Percentiles rank a stretch among this genome's conserved stretches.
These are phyloP conservation scores for Lacerta agilis DNA, from an alignment of 2,797 vertebrate genomes.

Conservation along the genomic window DNA sequence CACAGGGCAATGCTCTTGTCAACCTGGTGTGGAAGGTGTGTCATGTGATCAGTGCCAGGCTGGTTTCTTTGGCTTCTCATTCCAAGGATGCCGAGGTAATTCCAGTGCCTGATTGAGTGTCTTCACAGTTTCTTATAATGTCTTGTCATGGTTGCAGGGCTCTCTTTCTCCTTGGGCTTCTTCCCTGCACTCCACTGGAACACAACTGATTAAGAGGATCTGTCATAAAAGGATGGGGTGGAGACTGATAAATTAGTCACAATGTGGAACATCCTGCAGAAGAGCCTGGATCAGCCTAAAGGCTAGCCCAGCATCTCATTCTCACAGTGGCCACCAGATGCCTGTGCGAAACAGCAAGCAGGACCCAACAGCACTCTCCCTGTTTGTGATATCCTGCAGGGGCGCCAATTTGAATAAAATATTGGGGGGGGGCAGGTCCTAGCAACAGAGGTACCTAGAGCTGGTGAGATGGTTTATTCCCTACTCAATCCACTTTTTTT, in stretches of 20 bases:
- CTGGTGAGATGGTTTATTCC: no score
- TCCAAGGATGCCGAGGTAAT: constrained; percentile 89
- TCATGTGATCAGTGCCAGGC: constrained; percentile 83
- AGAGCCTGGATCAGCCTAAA: no score
- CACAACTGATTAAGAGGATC: not conserved
- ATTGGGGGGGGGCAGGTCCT: no score
- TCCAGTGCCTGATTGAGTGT: fast-evolving
- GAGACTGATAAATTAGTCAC: not conserved
- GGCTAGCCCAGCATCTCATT: no score
- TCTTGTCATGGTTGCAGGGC: not conserved
- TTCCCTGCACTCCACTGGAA: not conserved
- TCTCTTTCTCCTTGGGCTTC: not conserved
- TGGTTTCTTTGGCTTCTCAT: constrained; percentile 90
- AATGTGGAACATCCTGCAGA: not conserved
- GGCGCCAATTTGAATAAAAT: no score
- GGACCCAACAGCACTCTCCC: no score
- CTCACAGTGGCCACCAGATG: no score
- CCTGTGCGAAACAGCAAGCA: no score
- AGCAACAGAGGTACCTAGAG: no score
- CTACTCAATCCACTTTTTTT: no score
- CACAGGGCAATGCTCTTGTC: constrained; percentile 90
- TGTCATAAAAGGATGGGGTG: not conserved
- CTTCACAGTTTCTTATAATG: not conserved
- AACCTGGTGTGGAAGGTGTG: constrained; percentile 80
- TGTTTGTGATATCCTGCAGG: no score